Base-by-base conservation (phyloP, 1,140 invertebrate species). In the Cylas formicarius region DNA sequence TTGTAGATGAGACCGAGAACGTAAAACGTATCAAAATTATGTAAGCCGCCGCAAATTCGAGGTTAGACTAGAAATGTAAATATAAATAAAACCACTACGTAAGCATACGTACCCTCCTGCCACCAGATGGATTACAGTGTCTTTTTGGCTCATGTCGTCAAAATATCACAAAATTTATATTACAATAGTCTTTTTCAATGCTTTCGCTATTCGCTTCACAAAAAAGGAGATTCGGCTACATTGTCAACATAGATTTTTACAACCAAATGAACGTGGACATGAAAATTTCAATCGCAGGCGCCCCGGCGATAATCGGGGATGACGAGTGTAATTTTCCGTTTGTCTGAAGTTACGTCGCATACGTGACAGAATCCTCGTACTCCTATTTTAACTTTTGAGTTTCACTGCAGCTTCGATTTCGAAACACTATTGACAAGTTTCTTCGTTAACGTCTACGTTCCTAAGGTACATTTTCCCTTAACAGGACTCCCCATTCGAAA, bases 101-200 rank as follows among this genome's bases (percentile, higher is more conserved):
- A 35, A 27, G 48, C 40, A 51, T 67, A 72, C 81, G 76, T 73
- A 90, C 86, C 86, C 86, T 74, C 86, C 86, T 65, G 85, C 85
- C 53, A 90, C 73, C 55, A 90, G 76, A 71, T 90, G 86, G 69
- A 89, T 86, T 44, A 86, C 72, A 52, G 85, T 85, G 71, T 89
- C 85, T 66, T 75, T 74, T 70, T 81, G 77, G 72, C 77, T 77
- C 80, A 81, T 82, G 32, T 57, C 59, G 56, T 53, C n/a, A 26
- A 27, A 27, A 42, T 27, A 21, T 35, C 45, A 48, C 50, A 41
- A 8, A 34, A 42, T 35, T 42, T 34, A 17, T 16, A 27, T 10
- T 18, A 40, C 11, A 43, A n/a, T 11, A 38, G 19, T 10, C 10
- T 11, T 24, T 24, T 22, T 38, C 21, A n/a, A n/a, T 27, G 3